Conservation (phyloP, 2,113 vertebrate genomes). For the Istiophorus platypterus region DNA sequence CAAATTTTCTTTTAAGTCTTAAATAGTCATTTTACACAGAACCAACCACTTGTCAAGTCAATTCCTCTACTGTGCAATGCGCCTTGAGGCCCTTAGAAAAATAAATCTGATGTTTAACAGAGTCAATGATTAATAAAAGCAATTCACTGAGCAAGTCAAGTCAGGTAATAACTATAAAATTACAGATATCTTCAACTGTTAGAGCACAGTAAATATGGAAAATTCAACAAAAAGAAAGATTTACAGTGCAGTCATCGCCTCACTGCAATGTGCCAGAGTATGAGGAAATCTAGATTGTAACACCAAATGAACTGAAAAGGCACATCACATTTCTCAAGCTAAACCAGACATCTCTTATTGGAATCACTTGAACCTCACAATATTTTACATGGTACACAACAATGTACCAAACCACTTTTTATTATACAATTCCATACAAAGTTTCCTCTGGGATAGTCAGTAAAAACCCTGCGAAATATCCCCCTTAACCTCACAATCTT, state of each 20-base stretch:
- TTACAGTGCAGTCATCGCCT: conserved; percentile 31
- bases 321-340: conserved; percentile 66
- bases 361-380: conserved; percentile 41
- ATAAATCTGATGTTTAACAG: conserved; percentile 48
- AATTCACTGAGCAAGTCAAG: conserved; percentile 39
- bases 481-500: background rate
- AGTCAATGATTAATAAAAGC: conserved; percentile 42
- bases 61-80: conserved; percentile 28
- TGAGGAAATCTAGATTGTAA: conserved; percentile 29
- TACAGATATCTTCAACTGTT: conserved; percentile 57
- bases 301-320: conserved; percentile 71
- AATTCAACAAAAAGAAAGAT: conserved; percentile 32
- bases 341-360: conserved; percentile 46
- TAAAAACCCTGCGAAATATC: background rate
- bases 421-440: background rate
- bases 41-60: background rate
- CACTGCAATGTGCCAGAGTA: conserved; percentile 39
- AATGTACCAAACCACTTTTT: conserved; percentile 32
- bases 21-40: conserved; percentile 6
- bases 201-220: conserved; percentile 60
- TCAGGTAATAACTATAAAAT: conserved; percentile 61
- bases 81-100: conserved; percentile 51
- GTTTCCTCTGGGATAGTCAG: conserved; percentile 7
- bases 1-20: background rate
- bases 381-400: conserved; percentile 45